phyloP scores from a whole-genome alignment of 2,797 vertebrate species.

The Pipistrellus pipistrellus region DNA sequence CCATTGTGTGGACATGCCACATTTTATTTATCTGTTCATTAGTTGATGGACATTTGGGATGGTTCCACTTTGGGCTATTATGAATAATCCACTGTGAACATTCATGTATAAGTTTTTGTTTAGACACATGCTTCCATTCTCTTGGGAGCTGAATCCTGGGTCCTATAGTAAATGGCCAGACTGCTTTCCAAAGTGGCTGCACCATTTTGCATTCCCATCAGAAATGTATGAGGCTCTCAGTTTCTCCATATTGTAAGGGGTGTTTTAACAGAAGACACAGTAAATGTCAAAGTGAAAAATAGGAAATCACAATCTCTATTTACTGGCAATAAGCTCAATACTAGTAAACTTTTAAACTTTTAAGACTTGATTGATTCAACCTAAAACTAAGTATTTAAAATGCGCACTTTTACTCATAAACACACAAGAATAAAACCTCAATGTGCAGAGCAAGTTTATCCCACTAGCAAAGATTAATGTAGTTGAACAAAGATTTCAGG shows the following conservation, averaged over 20 bases:
- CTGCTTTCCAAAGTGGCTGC: neutral
- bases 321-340: neutral
- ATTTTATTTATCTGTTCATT: neutral
- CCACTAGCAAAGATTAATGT: neutral
- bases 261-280: neutral
- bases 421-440: neutral
- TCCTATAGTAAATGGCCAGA: neutral
- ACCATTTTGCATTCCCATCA: too few relatives aligned
- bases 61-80: neutral
- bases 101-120: neutral
- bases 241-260: neutral
- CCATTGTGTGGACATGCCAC: neutral
- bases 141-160: neutral
- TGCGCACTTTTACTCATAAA: neutral
- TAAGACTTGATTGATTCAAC: neutral
- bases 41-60: neutral
- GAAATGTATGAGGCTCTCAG: neutral
- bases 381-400: neutral
- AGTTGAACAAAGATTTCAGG: neutral
- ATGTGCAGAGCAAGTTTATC: neutral
- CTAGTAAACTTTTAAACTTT: neutral
- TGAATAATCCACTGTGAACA: neutral
- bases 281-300: neutral
- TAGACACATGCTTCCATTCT: neutral
- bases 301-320: neutral